phyloP scores from a whole-genome alignment of 2,888 invertebrate species.

The Disparrhopalites patrizii region DNA sequence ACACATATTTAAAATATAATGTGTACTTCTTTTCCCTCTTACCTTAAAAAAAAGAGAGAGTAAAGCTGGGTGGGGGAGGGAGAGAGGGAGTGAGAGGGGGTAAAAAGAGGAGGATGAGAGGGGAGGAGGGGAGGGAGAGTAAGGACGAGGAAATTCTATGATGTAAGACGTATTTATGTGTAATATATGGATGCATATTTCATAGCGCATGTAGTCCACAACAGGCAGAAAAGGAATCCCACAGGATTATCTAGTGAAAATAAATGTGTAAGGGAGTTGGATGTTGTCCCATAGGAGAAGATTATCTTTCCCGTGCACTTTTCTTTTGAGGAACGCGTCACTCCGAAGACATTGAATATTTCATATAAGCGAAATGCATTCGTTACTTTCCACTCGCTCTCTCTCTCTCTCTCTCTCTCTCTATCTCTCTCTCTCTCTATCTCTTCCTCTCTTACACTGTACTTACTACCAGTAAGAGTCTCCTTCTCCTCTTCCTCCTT shows the following conservation, averaged over 20 bases:
- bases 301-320: constrained; percentile 48
- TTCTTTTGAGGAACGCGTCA: constrained; percentile 41
- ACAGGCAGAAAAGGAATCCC: constrained; percentile 44
- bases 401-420: constrained; percentile 20
- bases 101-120: not conserved
- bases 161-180: constrained; percentile 26
- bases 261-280: constrained; percentile 48
- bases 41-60: not conserved
- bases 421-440: not conserved
- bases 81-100: not conserved
- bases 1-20: constrained; percentile 16
- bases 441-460: too few relatives aligned
- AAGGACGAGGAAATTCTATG: constrained; percentile 15
- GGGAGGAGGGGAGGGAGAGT: not conserved
- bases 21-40: too few relatives aligned
- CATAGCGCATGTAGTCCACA: constrained; percentile 40
- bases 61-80: too few relatives aligned
- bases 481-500: too few relatives aligned
- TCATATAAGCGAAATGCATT: constrained; percentile 45
- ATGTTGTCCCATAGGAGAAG: constrained; percentile 46
- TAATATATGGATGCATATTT: constrained; percentile 45
- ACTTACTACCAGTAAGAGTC: too few relatives aligned
- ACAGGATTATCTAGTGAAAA: constrained; percentile 48
- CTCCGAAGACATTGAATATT: constrained; percentile 48
- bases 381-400: constrained; percentile 13